Evolutionary conservation across 2,888 invertebrate genomes (phyloP), one percentile per base, ranked within the genome.

Genomic region (Bhutanitis thaidina): DNA sequence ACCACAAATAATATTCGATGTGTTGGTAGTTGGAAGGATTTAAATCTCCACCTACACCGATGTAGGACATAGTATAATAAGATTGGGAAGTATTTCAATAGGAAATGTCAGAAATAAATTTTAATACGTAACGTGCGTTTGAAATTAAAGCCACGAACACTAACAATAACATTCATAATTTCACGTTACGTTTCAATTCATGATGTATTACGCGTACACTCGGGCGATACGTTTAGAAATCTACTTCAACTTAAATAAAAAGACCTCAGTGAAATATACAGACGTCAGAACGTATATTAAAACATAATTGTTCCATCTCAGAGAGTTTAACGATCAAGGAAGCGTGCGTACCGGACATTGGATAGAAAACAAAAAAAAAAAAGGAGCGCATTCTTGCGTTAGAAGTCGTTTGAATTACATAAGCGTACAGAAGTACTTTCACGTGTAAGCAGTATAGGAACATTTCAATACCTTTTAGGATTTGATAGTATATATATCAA

Each of bases 401-500:
- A 53, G 53, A 57, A 52, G 49, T 52, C 40, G 53, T 56, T 59
- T 51, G 49, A 52, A 59, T 57, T 57, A 57, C 54, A 51, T 61
- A 61, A 56, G 44, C 10, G 27, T 10, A 38, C 53, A 64, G 60
- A 62, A 61, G 54, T 44, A 59, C 62, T 71, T 59, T 61, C 66
- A 70, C 72, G 67, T 44, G 38, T 51, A 41, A 29, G 4, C 38
- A 20, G 20, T 37, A 29, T 37, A 34, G 34, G 5, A 30, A 20
- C 13, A 12, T 15, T 12, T 12, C 15, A 37, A 35, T 36, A 37
- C 41, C 34, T 41, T 47, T 2, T 16, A 41, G 37, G 36, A 41
- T 15, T 9, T 10, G 10, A 30, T n/a, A n/a, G n/a, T 30, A n/a
- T n/a, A n/a, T n/a, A n/a, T n/a, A n/a, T n/a, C n/a, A n/a, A n/a